phyloP scores from a whole-genome alignment of 2,888 invertebrate genomes.

The Drosophila seclusa region DNA sequence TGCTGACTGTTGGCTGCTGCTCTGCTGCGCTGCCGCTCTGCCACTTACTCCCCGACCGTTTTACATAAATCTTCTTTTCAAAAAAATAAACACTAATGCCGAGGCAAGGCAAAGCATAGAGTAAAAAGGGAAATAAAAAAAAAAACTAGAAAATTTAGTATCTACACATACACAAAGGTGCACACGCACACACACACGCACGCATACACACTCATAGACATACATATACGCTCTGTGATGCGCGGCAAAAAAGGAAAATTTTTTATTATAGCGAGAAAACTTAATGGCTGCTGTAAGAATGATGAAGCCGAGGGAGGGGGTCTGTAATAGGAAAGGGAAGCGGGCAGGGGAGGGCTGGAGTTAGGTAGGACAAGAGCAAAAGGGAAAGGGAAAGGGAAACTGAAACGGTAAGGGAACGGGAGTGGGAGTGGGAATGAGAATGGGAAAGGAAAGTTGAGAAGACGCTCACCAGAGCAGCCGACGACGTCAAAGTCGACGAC shows the following conservation, averaged over 20 bases:
- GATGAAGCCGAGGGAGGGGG: conserved; percentile 25
- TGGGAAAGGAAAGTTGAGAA: conserved; percentile 25
- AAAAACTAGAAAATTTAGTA: conserved; percentile 81
- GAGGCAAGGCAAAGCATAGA: conserved; percentile 58
- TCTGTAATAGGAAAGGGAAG: conserved; percentile 29
- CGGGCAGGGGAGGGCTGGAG: conserved; percentile 1
- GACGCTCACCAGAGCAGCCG: conserved; percentile 47
- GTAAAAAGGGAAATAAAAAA: conserved; percentile 64
- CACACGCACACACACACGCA: conserved; percentile 14
- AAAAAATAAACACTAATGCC: conserved; percentile 84
- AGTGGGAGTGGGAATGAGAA: conserved; percentile 13
- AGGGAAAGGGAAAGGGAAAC: conserved; percentile 19
- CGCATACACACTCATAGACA: conserved; percentile 38
- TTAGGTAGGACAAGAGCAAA: conserved; percentile 5
- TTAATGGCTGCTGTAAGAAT: conserved; percentile 82
- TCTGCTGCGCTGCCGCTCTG: conserved; percentile 24
- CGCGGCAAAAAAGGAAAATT: conserved; percentile 77
- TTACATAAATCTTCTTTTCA: conserved; percentile 85
- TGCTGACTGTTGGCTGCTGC: conserved; percentile 16
- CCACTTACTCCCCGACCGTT: conserved; percentile 57
- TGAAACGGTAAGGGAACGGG: conserved; percentile 12
- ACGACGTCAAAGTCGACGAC: conserved; percentile 43
- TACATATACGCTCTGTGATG: conserved; percentile 45
- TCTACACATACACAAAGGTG: conserved; percentile 69
- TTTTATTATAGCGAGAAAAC: conserved; percentile 84